phyloP scores from a whole-genome alignment of 2,113 vertebrate genomes.

The Sciurus niger region DNA sequence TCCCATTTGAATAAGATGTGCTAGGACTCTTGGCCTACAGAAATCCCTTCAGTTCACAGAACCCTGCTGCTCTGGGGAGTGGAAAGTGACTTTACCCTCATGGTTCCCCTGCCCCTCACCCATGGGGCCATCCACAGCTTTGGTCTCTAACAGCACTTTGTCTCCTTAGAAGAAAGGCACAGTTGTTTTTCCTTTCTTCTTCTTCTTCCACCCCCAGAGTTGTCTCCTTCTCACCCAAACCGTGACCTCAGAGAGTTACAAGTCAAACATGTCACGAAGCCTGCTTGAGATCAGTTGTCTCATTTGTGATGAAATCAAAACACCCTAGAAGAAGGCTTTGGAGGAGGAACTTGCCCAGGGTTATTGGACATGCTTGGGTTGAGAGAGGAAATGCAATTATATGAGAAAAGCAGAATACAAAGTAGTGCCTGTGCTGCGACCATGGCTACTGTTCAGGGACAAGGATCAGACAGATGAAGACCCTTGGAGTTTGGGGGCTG shows the following conservation, averaged over 20 bases:
- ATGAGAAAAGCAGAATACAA: constrained; percentile 21
- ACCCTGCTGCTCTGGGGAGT: background rate
- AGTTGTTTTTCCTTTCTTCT: constrained; percentile 68
- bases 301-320: constrained; percentile 60
- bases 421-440: background rate
- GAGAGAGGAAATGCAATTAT: constrained; percentile 67
- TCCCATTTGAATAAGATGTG: background rate
- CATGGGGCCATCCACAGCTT: background rate
- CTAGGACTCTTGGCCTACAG: constrained; percentile 7
- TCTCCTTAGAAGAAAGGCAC: constrained; percentile 77
- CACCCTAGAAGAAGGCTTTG: constrained; percentile 66
- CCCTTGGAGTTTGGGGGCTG: background rate
- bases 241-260: constrained; percentile 80
- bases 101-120: background rate
- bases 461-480: background rate
- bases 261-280: constrained; percentile 63
- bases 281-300: constrained; percentile 73
- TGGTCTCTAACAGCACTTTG: constrained; percentile 74
- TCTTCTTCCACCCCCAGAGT: constrained; percentile 44
- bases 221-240: constrained; percentile 67
- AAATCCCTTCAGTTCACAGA: background rate
- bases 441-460: background rate
- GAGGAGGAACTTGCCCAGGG: constrained; percentile 36
- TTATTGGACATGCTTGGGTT: constrained; percentile 57
- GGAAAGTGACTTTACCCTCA: background rate